Conservation (phyloP, 2,797 vertebrate species). For the Telmatherina bonti region DNA sequence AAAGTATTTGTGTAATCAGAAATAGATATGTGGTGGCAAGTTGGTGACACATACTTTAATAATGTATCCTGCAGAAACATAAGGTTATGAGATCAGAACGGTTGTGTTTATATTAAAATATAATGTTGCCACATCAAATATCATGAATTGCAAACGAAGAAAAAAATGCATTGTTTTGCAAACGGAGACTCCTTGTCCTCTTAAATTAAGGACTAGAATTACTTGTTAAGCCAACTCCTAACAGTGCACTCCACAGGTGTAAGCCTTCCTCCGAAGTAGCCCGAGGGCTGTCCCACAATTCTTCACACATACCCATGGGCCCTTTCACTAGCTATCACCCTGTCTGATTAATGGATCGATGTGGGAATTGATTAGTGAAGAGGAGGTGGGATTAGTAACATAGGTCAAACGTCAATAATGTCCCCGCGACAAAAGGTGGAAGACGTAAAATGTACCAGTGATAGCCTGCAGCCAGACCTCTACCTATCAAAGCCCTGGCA, state of each 20-base stretch:
- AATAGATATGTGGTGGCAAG: slow-evolving; percentile 31
- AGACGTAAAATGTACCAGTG: slow-evolving; percentile 92
- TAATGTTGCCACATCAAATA: slow-evolving; percentile 4
- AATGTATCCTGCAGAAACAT: slow-evolving; percentile 61
- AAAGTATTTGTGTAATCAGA: background rate
- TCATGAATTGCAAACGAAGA: background rate
- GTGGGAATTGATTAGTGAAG: slow-evolving; percentile 96
- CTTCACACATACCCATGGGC: slow-evolving; percentile 85
- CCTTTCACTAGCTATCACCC: slow-evolving; percentile 93
- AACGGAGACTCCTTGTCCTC: slow-evolving; percentile 1
- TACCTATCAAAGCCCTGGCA: slow-evolving; percentile 90
- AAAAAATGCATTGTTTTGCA: background rate
- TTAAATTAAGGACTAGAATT: slow-evolving; percentile 9
- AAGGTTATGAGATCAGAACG: slow-evolving; percentile 50
- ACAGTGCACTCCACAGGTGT: slow-evolving; percentile 67
- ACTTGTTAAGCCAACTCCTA: slow-evolving; percentile 47
- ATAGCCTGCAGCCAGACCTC: slow-evolving; percentile 91
- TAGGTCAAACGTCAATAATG: slow-evolving; percentile 93
- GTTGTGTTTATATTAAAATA: background rate
- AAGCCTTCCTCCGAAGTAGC: slow-evolving; percentile 81
- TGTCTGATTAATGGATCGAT: slow-evolving; percentile 97
- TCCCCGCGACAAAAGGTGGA: slow-evolving; percentile 87
- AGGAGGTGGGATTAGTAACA: slow-evolving; percentile 94
- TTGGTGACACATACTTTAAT: slow-evolving; percentile 48
- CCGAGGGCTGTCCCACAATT: slow-evolving; percentile 78